phyloP scores from a whole-genome alignment of 2,797 vertebrate species.

The Arrhamphus sclerolepis region DNA sequence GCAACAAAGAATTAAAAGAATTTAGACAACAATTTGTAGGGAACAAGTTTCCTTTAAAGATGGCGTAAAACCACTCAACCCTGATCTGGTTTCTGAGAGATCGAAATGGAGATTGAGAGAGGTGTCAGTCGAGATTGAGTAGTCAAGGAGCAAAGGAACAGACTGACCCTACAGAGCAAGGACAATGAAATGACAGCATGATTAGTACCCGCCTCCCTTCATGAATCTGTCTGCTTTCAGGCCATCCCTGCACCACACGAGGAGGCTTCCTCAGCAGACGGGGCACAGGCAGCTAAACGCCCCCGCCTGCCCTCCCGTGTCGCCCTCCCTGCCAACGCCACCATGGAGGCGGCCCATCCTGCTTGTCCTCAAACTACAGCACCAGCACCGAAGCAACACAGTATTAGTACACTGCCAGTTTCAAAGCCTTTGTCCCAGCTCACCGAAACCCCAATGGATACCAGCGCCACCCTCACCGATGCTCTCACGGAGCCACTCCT shows the following conservation, averaged over 20 bases:
- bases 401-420: slow-evolving; percentile 44
- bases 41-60: too few relatives aligned
- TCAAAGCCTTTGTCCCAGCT: slow-evolving; percentile 25
- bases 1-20: too few relatives aligned
- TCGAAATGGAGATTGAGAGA: too few relatives aligned
- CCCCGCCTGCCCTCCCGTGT: slow-evolving; percentile 76
- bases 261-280: slow-evolving; percentile 70
- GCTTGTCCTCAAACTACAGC: background rate
- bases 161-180: too few relatives aligned
- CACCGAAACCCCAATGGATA: slow-evolving; percentile 61
- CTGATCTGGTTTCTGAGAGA: too few relatives aligned
- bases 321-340: slow-evolving; percentile 4
- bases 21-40: too few relatives aligned
- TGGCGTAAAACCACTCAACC: too few relatives aligned
- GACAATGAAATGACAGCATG: too few relatives aligned
- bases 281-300: slow-evolving; percentile 81
- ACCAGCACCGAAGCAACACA: slow-evolving; percentile 26
- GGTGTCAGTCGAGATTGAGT: too few relatives aligned
- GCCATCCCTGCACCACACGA: slow-evolving; percentile 53
- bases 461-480: slow-evolving; percentile 2
- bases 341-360: slow-evolving; percentile 22
- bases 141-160: too few relatives aligned
- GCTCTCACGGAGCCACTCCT: slow-evolving; percentile 25
- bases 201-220: too few relatives aligned
- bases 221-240: slow-evolving; percentile 37